A percentile compares a stretch with the other conserved stretches of the same genome.
Conservation (phyloP, 2,797 vertebrate genomes). For the Chelon auratus region DNA sequence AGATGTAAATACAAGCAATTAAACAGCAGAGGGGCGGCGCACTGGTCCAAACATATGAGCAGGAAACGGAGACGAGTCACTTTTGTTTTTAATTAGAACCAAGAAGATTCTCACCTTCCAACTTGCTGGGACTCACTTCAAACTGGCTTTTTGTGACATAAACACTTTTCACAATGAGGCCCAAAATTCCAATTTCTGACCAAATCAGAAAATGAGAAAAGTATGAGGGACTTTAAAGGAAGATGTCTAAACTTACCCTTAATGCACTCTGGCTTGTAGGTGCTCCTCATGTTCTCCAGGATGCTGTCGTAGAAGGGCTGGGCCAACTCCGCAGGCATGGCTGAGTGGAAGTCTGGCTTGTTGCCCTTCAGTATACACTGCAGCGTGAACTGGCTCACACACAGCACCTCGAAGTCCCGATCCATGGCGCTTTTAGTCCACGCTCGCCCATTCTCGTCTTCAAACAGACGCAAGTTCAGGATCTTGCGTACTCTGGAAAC, state of each 20-base stretch:
- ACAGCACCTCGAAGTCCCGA: constrained; percentile 91
- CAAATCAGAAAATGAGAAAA: too few species aligned
- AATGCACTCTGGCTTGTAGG: constrained; percentile 91
- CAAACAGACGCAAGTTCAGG: constrained; percentile 94
- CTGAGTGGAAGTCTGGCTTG: constrained; percentile 95
- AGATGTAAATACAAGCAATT: constrained; percentile 35
- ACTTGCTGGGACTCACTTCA: too few species aligned
- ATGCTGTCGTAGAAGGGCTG: constrained; percentile 93
- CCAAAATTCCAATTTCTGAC: too few species aligned
- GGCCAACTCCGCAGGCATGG: constrained; percentile 93
- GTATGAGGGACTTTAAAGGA: not conserved
- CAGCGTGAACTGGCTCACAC: constrained; percentile 97
- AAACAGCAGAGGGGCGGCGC: constrained; percentile 15
- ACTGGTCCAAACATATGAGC: not conserved
- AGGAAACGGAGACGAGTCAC: constrained; percentile 6
- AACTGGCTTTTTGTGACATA: too few species aligned
- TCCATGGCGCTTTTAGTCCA: constrained; percentile 97
- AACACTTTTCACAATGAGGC: too few species aligned
- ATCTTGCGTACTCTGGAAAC: constrained; percentile 92
- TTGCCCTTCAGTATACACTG: constrained; percentile 96
- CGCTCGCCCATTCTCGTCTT: constrained; percentile 92
- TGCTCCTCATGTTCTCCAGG: constrained; percentile 90
- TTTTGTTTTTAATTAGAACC: constrained; percentile 40
- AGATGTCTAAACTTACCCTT: constrained; percentile 85
- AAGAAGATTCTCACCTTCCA: too few species aligned